Conservation (phyloP, 2,888 invertebrate genomes). For the Luffia ferchaultella region DNA sequence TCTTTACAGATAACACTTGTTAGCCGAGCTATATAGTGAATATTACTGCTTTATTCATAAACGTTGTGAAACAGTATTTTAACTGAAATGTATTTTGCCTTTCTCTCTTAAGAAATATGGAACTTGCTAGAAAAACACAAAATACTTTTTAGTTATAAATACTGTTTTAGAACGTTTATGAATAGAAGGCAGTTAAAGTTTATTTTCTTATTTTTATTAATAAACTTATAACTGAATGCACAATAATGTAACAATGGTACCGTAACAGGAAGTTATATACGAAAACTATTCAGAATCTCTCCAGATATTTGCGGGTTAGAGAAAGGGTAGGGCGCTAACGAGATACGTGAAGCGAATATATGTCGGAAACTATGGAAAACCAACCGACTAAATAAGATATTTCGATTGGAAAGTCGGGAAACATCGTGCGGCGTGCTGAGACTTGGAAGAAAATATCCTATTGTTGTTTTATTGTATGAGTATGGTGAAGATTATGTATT, state of each 20-base stretch:
- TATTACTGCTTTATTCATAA: no score
- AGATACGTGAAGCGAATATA: slow-evolving; percentile 3
- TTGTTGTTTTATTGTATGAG: no score
- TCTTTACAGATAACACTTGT: no score
- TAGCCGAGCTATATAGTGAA: no score
- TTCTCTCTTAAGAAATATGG: neutral
- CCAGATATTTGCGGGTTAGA: neutral
- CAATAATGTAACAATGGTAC: no score
- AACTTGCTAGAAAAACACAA: neutral
- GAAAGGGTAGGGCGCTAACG: slow-evolving; percentile 1
- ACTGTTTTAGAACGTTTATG: neutral
- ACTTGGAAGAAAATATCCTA: no score
- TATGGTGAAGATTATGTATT: no score
- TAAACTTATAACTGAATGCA: neutral
- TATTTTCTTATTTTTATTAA: neutral
- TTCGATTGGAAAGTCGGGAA: neutral
- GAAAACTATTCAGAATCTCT: neutral
- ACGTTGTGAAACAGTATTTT: no score
- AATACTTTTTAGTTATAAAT: neutral
- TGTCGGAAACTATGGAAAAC: neutral
- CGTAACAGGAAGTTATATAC: neutral
- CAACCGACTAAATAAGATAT: neutral
- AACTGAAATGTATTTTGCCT: neutral
- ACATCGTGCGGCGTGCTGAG: neutral
- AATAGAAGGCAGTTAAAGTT: neutral